Conservation (phyloP, 2,797 vertebrate species). For the Alca torda region DNA sequence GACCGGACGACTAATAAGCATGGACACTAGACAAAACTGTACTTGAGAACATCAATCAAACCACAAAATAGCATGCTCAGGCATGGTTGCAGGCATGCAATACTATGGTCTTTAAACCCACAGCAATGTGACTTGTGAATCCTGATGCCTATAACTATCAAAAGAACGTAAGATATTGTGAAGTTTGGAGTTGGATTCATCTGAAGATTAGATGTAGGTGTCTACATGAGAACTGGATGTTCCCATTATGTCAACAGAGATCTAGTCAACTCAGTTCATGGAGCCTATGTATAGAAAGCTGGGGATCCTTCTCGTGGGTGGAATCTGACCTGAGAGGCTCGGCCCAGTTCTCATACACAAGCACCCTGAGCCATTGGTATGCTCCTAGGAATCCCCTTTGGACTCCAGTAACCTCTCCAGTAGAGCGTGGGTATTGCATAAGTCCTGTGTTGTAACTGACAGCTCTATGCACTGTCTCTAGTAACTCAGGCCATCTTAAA, state of each 20-base stretch:
- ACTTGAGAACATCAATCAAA: background rate
- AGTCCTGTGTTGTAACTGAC: background rate
- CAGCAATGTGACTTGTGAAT: background rate
- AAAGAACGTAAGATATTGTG: background rate
- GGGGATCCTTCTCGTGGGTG: background rate
- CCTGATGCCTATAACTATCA: background rate
- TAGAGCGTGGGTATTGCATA: rapidly evolving
- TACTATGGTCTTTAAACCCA: background rate
- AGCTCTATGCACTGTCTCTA: background rate
- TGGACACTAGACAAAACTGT: background rate
- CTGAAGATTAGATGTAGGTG: background rate
- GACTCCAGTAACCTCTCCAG: background rate
- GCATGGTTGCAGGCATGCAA: background rate
- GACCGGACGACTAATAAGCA: background rate
- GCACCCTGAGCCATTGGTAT: background rate
- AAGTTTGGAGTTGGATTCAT: background rate
- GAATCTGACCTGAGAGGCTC: background rate
- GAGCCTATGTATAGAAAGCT: background rate
- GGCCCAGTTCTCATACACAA: background rate
- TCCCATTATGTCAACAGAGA: conserved; percentile 21
- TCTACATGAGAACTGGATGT: background rate
- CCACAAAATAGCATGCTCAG: background rate
- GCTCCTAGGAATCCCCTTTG: background rate
- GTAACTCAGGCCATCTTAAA: background rate
- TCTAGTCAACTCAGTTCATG: background rate